These are phyloP conservation scores for Pseudorasbora parva DNA, from an alignment of 2,113 vertebrate species.

Conservation along the genomic window DNA sequence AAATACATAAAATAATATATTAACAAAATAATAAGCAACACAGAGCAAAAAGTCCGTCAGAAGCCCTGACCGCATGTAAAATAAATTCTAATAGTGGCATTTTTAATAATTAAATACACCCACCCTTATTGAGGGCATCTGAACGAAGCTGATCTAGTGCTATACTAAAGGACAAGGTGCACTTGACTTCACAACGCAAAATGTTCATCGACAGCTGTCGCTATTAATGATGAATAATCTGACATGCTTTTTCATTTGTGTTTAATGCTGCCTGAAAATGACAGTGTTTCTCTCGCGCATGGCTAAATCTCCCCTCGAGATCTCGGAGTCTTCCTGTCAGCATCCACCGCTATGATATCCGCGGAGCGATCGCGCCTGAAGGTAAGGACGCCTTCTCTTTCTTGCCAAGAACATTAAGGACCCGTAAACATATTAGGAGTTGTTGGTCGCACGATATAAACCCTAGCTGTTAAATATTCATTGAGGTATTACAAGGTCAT, in stretches of 20 bases:
- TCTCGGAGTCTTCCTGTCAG: constrained; percentile 47
- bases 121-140: neutral
- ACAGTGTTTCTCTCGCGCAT: constrained; percentile 41
- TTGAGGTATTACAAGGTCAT: constrained; percentile 45
- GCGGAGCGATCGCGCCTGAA: constrained; percentile 51
- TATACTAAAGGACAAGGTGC: neutral
- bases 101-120: neutral
- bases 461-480: neutral
- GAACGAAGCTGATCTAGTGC: neutral
- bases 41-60: neutral
- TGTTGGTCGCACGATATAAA: neutral
- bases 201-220: neutral
- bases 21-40: neutral
- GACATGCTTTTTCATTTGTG: neutral
- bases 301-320: constrained; percentile 47
- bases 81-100: neutral
- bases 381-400: constrained; percentile 51
- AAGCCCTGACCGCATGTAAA: neutral
- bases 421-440: neutral
- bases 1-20: neutral
- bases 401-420: neutral
- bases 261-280: constrained; percentile 13
- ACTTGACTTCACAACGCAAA: neutral
- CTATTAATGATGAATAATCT: neutral
- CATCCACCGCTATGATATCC: constrained; percentile 45